Percentiles rank a stretch among this genome's conserved stretches.
phyloP scores from a whole-genome alignment of 1,140 invertebrate species.

The Brachionus calyciflorus region DNA sequence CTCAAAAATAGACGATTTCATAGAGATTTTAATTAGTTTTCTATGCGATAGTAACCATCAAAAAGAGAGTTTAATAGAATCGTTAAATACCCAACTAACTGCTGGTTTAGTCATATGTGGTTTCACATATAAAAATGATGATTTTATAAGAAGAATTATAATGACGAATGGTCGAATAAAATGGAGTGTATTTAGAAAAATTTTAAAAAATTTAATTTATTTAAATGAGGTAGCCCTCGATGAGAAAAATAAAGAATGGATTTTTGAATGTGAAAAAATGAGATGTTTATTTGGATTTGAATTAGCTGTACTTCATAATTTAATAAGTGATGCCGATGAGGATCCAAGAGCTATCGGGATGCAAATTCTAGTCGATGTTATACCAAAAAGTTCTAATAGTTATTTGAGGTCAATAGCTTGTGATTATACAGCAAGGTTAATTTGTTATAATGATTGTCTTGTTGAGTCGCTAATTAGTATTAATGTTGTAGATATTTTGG shows the following conservation, averaged over 20 bases:
- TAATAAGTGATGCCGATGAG: constrained; percentile 25
- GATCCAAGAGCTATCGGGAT: constrained; percentile 38
- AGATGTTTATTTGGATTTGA: constrained; percentile 17
- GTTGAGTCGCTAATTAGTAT: constrained; percentile 11
- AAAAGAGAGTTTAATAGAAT: background rate
- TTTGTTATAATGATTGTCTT: background rate
- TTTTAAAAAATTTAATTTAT: background rate
- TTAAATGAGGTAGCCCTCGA: background rate
- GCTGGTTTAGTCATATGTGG: background rate
- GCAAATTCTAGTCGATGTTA: constrained; percentile 4
- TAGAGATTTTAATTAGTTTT: background rate
- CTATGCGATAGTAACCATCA: background rate
- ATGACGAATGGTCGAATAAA: background rate
- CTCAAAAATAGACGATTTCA: constrained; percentile 9
- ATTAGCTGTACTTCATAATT: background rate
- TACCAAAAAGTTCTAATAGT: background rate
- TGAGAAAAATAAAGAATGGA: background rate
- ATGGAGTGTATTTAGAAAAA: constrained; percentile 15
- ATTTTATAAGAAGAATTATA: constrained; percentile 24
- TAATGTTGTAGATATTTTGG: background rate
- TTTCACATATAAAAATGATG: constrained; percentile 12
- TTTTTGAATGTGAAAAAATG: constrained; percentile 8
- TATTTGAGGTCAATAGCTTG: constrained; percentile 27
- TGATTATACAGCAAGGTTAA: background rate
- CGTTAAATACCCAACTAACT: background rate